These are phyloP conservation scores for Temnothorax nylanderi DNA, from an alignment of 1,140 invertebrate genomes.

Conservation along the genomic window DNA sequence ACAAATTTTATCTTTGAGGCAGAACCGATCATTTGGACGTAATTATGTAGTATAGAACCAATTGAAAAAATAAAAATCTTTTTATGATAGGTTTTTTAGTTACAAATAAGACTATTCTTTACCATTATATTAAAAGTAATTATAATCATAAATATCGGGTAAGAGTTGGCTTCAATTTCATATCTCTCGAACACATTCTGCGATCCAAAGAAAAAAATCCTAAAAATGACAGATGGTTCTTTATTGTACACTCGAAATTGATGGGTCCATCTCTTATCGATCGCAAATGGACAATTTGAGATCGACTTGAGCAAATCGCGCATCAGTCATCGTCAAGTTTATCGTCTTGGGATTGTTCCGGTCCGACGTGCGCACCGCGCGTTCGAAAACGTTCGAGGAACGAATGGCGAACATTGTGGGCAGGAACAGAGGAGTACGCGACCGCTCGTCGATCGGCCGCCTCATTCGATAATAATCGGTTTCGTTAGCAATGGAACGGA, in stretches of 20 bases:
- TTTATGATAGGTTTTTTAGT: neutral
- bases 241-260: neutral
- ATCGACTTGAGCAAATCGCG: neutral
- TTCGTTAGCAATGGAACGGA: neutral
- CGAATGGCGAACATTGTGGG: neutral
- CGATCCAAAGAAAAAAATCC: neutral
- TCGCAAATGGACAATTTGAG: neutral
- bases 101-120: slow-evolving; percentile 3
- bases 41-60: neutral
- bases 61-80: neutral
- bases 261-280: neutral
- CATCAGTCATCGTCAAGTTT: slow-evolving; percentile 9
- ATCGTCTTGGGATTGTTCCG: neutral
- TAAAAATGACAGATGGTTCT: neutral
- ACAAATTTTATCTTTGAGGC: neutral
- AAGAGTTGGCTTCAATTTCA: neutral
- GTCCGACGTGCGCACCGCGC: neutral
- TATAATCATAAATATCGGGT: neutral
- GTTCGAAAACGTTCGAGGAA: neutral
- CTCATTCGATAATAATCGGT: neutral
- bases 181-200: neutral
- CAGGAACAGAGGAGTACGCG: neutral
- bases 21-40: neutral
- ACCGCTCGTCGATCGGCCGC: neutral
- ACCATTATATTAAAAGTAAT: neutral